phyloP scores from a whole-genome alignment of 64 coral and sea anemone genomes.

The Astreopora myriophthalma region DNA sequence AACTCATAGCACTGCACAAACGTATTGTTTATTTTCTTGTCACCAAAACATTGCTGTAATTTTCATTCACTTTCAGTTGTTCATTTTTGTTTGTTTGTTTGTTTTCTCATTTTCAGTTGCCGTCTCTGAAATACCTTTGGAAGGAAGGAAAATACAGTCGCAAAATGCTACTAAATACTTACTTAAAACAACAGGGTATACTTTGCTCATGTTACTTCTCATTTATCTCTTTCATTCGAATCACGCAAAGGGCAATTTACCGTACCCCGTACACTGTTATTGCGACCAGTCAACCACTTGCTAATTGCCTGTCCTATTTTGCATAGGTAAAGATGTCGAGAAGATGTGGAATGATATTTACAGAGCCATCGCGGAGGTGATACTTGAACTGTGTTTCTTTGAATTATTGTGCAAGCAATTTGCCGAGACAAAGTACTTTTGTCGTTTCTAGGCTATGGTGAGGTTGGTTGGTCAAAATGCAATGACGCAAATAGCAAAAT shows the following conservation, averaged over 20 bases:
- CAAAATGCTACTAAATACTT: conserved; percentile 45
- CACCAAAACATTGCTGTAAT: too few species aligned
- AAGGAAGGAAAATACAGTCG: conserved; percentile 49
- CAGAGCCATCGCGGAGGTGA: conserved; percentile 90
- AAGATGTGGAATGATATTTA: conserved; percentile 91
- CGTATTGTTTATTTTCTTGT: too few species aligned
- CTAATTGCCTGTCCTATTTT: neutral
- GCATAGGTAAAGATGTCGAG: conserved; percentile 83
- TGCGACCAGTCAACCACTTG: neutral
- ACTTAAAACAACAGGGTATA: conserved; percentile 68
- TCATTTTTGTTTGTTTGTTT: neutral
- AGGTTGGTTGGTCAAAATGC: too few species aligned
- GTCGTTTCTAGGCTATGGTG: too few species aligned
- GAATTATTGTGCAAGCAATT: too few species aligned
- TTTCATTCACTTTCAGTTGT: too few species aligned
- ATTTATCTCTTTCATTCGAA: too few species aligned
- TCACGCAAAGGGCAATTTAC: too few species aligned
- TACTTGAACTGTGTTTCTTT: neutral
- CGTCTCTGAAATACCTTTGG: conserved; percentile 45
- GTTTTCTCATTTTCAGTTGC: conserved; percentile 7
- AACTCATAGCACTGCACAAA: too few species aligned
- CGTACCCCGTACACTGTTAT: too few species aligned
- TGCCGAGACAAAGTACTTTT: too few species aligned
- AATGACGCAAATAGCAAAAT: too few species aligned
- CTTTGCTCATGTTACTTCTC: neutral